Percentiles rank a stretch among this genome's conserved stretches.
Evolutionary conservation across 2,797 vertebrate genomes (phyloP).

Genomic region (Crocidura indochinensis): DNA sequence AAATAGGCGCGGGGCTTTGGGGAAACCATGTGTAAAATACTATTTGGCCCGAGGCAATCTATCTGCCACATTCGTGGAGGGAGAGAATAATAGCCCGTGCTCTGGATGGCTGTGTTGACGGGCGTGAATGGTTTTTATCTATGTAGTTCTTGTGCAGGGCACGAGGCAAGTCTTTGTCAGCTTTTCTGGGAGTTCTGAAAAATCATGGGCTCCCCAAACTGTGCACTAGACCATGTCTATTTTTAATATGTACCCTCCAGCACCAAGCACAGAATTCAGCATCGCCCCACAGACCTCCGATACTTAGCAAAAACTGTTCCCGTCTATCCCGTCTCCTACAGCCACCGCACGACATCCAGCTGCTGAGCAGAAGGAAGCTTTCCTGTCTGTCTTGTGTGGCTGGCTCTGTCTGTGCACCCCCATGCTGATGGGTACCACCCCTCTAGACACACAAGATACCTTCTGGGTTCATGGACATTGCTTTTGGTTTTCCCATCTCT

Average conservation of each 20-base stretch:
- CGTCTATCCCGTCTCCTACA: neutral
- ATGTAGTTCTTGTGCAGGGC: slow-evolving; percentile 61
- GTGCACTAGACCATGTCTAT: slow-evolving; percentile 77
- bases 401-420: neutral
- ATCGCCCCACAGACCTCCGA: slow-evolving; percentile 18
- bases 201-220: slow-evolving; percentile 75
- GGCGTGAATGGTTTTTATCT: slow-evolving; percentile 80
- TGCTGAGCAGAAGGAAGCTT: slow-evolving; percentile 5
- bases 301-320: slow-evolving; percentile 55
- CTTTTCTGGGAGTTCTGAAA: slow-evolving; percentile 80
- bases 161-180: slow-evolving; percentile 71
- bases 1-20: slow-evolving; percentile 77
- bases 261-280: slow-evolving; percentile 44
- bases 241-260: slow-evolving; percentile 82
- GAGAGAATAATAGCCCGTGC: slow-evolving; percentile 82
- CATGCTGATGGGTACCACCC: slow-evolving; percentile 12
- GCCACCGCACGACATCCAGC: slow-evolving; percentile 26
- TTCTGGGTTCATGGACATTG: neutral
- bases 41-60: slow-evolving; percentile 81
- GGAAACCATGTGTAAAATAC: slow-evolving; percentile 81
- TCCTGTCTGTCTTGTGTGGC: slow-evolving; percentile 30
- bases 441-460: slow-evolving; percentile 1
- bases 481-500: neutral
- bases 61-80: slow-evolving; percentile 72
- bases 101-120: slow-evolving; percentile 69